Percentiles rank a stretch among this genome's conserved stretches.
Conservation (phyloP, 2,113 vertebrate species). For the Pagrus major region DNA sequence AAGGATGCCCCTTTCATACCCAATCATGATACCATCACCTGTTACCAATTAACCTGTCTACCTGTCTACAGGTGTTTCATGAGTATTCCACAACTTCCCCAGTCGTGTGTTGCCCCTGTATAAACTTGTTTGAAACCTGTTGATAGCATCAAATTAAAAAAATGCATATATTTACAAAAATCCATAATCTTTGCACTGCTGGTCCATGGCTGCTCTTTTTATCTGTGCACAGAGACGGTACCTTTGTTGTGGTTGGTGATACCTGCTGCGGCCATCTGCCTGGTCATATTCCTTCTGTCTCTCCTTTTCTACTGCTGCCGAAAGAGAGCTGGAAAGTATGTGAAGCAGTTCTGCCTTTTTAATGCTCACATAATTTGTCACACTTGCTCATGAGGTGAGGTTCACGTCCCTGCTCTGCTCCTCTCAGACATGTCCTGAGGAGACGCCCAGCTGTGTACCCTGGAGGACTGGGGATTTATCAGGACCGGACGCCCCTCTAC, state of each 20-base stretch:
- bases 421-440: slow-evolving; percentile 59
- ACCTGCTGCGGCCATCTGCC: slow-evolving; percentile 55
- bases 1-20: no score
- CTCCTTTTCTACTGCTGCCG: slow-evolving; percentile 61
- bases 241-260: slow-evolving; percentile 67
- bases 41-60: no score
- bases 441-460: slow-evolving; percentile 60
- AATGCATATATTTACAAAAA: no score
- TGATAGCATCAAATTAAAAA: no score
- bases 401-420: not conserved
- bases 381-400: not conserved
- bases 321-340: slow-evolving; percentile 71
- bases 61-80: no score
- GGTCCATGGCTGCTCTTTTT: slow-evolving; percentile 11
- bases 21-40: no score
- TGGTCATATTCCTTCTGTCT: slow-evolving; percentile 47
- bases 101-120: no score
- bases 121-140: no score
- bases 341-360: not conserved
- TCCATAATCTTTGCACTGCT: no score
- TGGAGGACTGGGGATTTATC: slow-evolving; percentile 69
- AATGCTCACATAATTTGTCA: not conserved
- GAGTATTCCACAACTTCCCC: no score
- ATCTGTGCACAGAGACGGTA: slow-evolving; percentile 24
- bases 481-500: slow-evolving; percentile 80